A percentile compares a stretch with the other conserved stretches of the same genome.
These are phyloP conservation scores for Liolophura sinensis DNA, from an alignment of 1,140 invertebrate genomes.

Conservation along the genomic window DNA sequence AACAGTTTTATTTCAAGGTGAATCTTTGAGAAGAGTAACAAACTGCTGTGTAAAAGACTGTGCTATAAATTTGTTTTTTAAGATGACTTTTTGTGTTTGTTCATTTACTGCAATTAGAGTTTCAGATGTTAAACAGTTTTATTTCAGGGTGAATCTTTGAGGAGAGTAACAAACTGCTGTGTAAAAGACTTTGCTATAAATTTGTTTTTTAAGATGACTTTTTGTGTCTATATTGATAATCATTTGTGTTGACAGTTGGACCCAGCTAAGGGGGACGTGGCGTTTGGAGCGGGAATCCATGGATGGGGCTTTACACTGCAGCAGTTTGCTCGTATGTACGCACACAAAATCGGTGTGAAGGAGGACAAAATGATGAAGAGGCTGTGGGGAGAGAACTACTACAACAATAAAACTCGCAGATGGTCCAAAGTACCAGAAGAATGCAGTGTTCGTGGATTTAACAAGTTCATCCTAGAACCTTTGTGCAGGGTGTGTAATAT, in stretches of 20 bases:
- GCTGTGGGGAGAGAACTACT: slow-evolving; percentile 96
- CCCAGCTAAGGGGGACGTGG: slow-evolving; percentile 96
- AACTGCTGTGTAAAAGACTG: too few relatives aligned
- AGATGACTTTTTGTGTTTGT: neutral
- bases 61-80: neutral
- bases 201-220: neutral
- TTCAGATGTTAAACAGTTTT: too few relatives aligned
- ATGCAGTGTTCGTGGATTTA: slow-evolving; percentile 92
- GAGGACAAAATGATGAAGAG: slow-evolving; percentile 87
- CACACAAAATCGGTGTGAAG: slow-evolving; percentile 87
- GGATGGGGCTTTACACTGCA: slow-evolving; percentile 99
- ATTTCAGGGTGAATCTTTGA: too few relatives aligned
- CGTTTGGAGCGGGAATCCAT: slow-evolving; percentile 97
- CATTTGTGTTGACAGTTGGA: slow-evolving; percentile 69
- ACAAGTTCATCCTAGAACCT: slow-evolving; percentile 97
- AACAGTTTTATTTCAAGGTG: too few relatives aligned
- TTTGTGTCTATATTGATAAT: neutral
- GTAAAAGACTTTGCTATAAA: neutral
- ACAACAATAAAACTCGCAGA: slow-evolving; percentile 83
- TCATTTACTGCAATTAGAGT: too few relatives aligned
- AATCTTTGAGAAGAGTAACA: too few relatives aligned
- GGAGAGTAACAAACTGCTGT: too few relatives aligned
- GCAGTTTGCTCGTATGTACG: slow-evolving; percentile 97
- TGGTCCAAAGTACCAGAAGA: slow-evolving; percentile 85
- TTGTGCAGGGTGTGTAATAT: slow-evolving; percentile 82